Evolutionary conservation across 2,888 invertebrate genomes (phyloP), one percentile per base, ranked within the genome.

Genomic region (Thera britannica): DNA sequence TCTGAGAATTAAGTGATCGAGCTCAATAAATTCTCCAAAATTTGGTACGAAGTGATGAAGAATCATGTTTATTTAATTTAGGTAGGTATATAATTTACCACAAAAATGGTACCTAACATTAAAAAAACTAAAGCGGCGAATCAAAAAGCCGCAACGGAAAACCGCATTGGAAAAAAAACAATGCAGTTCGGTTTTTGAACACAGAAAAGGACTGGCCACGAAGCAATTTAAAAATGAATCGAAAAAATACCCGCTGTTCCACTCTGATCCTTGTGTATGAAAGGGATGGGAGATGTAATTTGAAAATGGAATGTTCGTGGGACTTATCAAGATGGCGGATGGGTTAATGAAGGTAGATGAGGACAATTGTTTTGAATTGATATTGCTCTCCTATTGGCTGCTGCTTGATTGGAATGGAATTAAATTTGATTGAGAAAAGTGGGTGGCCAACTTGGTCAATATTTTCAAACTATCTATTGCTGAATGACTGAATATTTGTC

Each of bases 291-390:
- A 60, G 64, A 70, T 68, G 64, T 72, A 72, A 74, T 75, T 75
- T 77, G 70, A 77, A 77, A 74, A 73, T 68, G 76, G 76, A 75
- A 77, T 76, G 77, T 71, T 65, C 74, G 74, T 75, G 73, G 75
- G 73, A 71, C 73, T 61, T 68, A 69, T 67, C 74, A 79, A 79
- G 76, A 79, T 79, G 79, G 78, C 79, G 72, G 77, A 63, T 60
- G 60, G 62, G 68, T 76, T 77, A 79, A 79, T 77, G 75, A 77
- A 72, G 69, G 66, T 70, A 75, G 76, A 79, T 79, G 77, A 76
- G 75, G 63, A 73, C 75, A 78, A 79, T 78, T 79, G 79, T 76
- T 75, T 71, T 35, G 72, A 72, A 79, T 77, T 78, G 70, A 74
- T 75, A 77, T 76, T 72, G 75, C 75, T 72, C 61, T 66, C 52